Conservation (phyloP, 2,797 vertebrate genomes). For the Florisuga fusca region DNA sequence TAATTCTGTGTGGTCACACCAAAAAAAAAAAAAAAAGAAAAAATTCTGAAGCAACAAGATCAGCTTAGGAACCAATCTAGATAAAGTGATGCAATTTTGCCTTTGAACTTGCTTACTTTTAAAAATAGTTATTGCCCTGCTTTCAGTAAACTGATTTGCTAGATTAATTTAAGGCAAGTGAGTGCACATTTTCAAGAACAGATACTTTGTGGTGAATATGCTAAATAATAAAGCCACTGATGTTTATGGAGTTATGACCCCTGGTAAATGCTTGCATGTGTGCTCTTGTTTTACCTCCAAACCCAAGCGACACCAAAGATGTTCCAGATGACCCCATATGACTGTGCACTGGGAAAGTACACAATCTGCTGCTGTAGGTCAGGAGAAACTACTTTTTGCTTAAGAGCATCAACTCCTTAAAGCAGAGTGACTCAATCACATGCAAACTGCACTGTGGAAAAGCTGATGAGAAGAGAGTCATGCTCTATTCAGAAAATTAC, state of each 20-base stretch:
- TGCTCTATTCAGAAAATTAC: background rate
- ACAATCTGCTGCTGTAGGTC: background rate
- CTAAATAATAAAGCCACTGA: background rate
- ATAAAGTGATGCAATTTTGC: background rate
- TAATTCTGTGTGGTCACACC: background rate
- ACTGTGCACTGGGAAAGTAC: background rate
- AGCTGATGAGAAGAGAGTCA: background rate
- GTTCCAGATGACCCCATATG: background rate
- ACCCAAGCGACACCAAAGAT: background rate
- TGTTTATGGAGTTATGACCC: background rate
- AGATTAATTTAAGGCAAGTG: background rate
- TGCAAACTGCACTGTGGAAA: background rate
- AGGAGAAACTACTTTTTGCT: background rate
- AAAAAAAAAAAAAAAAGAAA: background rate
- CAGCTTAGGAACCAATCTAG: background rate
- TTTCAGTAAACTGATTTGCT: conserved; percentile 13
- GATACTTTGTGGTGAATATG: background rate
- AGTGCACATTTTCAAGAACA: background rate
- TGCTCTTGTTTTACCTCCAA: background rate
- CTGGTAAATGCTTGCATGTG: background rate
- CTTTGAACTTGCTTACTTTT: background rate
- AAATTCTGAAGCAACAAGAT: conserved; percentile 3
- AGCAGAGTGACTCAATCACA: background rate
- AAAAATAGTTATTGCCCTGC: background rate
- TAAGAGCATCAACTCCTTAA: background rate